These are phyloP conservation scores for Agriopis leucophaearia DNA, from an alignment of 2,888 invertebrate species.

Conservation along the genomic window DNA sequence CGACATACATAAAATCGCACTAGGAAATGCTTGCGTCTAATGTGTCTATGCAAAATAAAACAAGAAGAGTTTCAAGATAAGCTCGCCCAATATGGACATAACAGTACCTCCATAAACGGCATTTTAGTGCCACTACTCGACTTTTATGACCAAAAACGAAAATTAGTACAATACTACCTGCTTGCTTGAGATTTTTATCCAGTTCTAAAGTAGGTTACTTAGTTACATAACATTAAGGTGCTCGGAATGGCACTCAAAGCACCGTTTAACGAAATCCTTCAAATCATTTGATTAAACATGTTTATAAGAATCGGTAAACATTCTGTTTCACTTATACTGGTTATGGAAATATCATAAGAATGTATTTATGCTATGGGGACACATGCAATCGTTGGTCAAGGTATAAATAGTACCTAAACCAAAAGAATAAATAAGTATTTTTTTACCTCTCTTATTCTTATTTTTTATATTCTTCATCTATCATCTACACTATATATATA, in stretches of 20 bases:
- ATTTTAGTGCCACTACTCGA: constrained; percentile 32
- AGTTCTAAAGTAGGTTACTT: constrained; percentile 39
- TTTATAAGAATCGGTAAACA: background rate
- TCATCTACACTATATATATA: too few relatives aligned
- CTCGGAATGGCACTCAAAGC: constrained; percentile 27
- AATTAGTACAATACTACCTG: constrained; percentile 34
- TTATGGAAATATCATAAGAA: constrained; percentile 9
- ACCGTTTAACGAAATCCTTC: constrained; percentile 37
- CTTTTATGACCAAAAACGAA: constrained; percentile 33
- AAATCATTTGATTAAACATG: constrained; percentile 13
- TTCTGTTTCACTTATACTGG: constrained; percentile 1
- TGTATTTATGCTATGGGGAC: constrained; percentile 16
- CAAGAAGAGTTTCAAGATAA: constrained; percentile 28
- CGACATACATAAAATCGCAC: background rate
- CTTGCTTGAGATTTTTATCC: constrained; percentile 29
- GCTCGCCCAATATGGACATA: constrained; percentile 28
- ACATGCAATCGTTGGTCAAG: background rate
- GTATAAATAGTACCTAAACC: background rate
- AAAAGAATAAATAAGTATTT: background rate
- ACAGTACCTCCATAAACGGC: constrained; percentile 31
- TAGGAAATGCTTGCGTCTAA: constrained; percentile 18
- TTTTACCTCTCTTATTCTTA: background rate
- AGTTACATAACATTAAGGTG: constrained; percentile 42
- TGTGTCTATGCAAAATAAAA: constrained; percentile 19
- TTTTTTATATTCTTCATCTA: too few relatives aligned